Evolutionary conservation across 2,888 invertebrate genomes (phyloP), one percentile per base, ranked within the genome.

Genomic region (Standfussiana lucernea): DNA sequence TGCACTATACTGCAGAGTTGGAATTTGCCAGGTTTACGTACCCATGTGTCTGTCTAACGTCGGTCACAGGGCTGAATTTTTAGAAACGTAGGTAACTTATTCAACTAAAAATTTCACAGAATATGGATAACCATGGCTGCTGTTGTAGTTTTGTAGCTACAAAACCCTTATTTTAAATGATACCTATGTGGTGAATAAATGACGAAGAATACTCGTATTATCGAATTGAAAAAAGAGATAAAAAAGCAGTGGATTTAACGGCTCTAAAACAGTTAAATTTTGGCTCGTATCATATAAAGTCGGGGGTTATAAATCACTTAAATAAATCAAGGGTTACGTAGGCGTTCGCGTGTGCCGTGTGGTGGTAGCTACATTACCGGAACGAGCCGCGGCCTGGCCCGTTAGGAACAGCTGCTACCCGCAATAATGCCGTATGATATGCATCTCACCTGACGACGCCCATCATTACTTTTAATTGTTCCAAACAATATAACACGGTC

Each of bases 321-420:
- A 79, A 87, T 89, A 89, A 90, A 90, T 90, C 89, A 90, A 82
- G 81, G 80, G 79, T 83, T 82, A 80, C 72, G 80, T 77, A 81
- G 77, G 74, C 85, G 75, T 74, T 82, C 78, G 78, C 75, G 79
- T 86, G 79, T 84, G 85, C 78, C 73, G 77, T 86, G 78, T 84
- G 85, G 69, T 75, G 75, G 78, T 84, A 69, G 81, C 72, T 79
- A 87, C 89, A 88, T 90, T 89, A 89, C 82, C 83, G 83, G 80
- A 89, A 89, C 88, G 90, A 87, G 83, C 87, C 82, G 78, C 77
- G 79, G 85, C 83, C 83, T 76, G 83, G 82, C 73, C 89, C 88
- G 88, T 92, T 91, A 89, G 74, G 45, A 75, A 37, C 92, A 92
- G 88, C 91, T 90, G 91, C 84, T 88, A 68, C 86, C 82, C 82